phyloP scores from a whole-genome alignment of 2,113 vertebrate genomes.

The Hirundichthys speculiger region DNA sequence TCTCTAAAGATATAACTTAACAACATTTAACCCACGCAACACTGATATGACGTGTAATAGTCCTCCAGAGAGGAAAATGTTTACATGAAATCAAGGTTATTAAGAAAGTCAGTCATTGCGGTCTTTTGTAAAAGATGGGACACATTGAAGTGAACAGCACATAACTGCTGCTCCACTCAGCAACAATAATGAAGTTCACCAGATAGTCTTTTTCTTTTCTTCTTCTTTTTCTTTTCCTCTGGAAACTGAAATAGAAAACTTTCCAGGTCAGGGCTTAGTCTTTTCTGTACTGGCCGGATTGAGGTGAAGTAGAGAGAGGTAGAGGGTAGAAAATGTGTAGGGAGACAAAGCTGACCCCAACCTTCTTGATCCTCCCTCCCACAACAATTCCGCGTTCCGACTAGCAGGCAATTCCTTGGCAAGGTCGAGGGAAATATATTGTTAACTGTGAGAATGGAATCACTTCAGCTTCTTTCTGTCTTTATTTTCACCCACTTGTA shows the following conservation, averaged over 20 bases:
- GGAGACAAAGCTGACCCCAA: conserved; percentile 80
- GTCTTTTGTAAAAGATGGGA: no score
- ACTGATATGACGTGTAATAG: no score
- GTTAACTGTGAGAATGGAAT: conserved; percentile 69
- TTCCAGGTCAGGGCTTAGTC: conserved; percentile 54
- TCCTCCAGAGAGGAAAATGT: not conserved
- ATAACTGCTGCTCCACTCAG: conserved; percentile 53
- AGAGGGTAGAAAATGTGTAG: conserved; percentile 74
- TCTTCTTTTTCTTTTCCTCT: conserved; percentile 77
- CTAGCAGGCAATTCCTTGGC: conserved; percentile 67
- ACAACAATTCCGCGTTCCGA: conserved; percentile 29
- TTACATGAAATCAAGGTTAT: not conserved
- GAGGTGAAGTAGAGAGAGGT: conserved; percentile 78
- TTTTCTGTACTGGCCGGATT: conserved; percentile 74
- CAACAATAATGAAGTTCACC: conserved; percentile 62
- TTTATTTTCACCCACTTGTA: conserved; percentile 72
- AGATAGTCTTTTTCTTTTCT: conserved; percentile 72
- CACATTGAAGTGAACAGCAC: conserved; percentile 40
- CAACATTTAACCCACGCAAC: no score
- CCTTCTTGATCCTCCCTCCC: conserved; percentile 63
- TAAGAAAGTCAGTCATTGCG: no score
- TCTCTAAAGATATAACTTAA: no score
- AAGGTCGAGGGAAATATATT: conserved; percentile 70
- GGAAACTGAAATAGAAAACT: conserved; percentile 76
- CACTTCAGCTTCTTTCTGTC: conserved; percentile 74